Conservation (phyloP, 1,140 invertebrate genomes). For the Trichonephila clavata region DNA sequence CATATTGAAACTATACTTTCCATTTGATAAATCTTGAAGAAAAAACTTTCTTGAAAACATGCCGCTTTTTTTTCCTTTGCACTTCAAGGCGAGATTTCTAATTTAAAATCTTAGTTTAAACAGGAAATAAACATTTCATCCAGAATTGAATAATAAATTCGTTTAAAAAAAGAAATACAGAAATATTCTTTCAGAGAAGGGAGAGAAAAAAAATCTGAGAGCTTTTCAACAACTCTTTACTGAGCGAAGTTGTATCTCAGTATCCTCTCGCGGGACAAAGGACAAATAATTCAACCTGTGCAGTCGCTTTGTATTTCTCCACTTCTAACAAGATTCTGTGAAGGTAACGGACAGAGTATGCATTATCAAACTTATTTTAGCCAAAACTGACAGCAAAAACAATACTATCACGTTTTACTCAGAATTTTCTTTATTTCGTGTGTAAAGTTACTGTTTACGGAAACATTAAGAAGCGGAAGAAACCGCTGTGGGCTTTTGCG, state of each 20-base stretch:
- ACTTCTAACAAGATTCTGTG: not conserved
- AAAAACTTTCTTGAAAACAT: too few species aligned
- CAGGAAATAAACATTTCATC: too few species aligned
- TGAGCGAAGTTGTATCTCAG: not conserved
- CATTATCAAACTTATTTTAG: slow-evolving; percentile 24
- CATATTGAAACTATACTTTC: too few species aligned
- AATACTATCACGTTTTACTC: slow-evolving; percentile 46
- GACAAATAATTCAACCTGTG: not conserved
- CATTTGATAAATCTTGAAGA: too few species aligned
- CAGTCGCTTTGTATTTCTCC: not conserved
- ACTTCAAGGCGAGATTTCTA: too few species aligned
- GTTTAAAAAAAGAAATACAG: too few species aligned
- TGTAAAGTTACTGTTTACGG: slow-evolving; percentile 45
- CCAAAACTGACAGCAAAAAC: slow-evolving; percentile 7
- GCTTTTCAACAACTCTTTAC: not conserved
- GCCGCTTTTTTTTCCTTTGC: too few species aligned
- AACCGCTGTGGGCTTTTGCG: not conserved
- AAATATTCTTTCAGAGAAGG: not conserved
- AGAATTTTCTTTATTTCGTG: slow-evolving; percentile 32
- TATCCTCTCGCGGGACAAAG: not conserved
- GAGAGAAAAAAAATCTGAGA: not conserved
- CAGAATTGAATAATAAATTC: too few species aligned
- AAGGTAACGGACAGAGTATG: not conserved
- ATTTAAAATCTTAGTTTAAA: too few species aligned
- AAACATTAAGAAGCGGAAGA: slow-evolving; percentile 30